Evolutionary conservation across 2,797 vertebrate species (phyloP).

Genomic region (Cynodonichthys magdalenae): DNA sequence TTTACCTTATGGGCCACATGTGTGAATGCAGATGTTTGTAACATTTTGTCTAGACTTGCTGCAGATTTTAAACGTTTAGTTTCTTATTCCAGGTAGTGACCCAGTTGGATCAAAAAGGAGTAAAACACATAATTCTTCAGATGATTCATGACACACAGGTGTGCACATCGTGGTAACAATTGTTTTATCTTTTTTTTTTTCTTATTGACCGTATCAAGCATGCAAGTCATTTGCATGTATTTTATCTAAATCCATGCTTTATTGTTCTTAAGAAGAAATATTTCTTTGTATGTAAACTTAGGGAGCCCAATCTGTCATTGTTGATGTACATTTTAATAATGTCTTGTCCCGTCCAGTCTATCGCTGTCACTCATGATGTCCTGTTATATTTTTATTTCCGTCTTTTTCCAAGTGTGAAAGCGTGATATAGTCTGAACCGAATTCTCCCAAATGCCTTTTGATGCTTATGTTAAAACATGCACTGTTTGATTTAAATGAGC

Average conservation of each 20-base stretch:
- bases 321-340: too few species aligned
- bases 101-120: not conserved
- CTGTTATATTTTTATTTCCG: not conserved
- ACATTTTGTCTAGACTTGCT: not conserved
- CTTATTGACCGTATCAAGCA: not conserved
- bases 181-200: not conserved
- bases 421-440: not conserved
- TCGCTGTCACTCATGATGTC: not conserved
- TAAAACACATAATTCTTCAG: not conserved
- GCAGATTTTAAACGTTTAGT: not conserved
- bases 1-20: not conserved
- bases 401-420: not conserved
- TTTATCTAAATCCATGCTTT: not conserved
- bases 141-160: not conserved
- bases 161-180: too few species aligned
- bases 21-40: not conserved
- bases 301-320: too few species aligned
- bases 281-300: too few species aligned
- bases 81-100: not conserved
- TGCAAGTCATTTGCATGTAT: not conserved
- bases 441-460: not conserved
- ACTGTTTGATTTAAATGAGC: conserved; percentile 38
- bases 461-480: conserved; percentile 31
- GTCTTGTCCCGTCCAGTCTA: not conserved
- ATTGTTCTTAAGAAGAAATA: not conserved